A percentile compares a stretch with the other conserved stretches of the same genome.
phyloP scores from a whole-genome alignment of 2,113 vertebrate species.

The Myrmophylax atrothorax region DNA sequence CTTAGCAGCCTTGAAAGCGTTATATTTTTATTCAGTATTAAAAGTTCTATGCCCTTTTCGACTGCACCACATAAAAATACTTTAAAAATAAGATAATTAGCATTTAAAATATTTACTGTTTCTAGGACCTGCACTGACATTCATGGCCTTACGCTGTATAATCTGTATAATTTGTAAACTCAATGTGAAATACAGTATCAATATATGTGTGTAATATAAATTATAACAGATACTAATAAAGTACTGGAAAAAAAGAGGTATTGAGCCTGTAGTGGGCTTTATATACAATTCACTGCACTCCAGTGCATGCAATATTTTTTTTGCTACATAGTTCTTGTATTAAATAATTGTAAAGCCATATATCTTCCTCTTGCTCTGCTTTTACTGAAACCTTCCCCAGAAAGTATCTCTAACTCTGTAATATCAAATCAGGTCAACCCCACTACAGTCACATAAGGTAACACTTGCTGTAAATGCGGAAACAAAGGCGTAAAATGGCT shows the following conservation, averaged over 20 bases:
- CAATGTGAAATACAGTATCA: background rate
- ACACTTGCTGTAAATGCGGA: background rate
- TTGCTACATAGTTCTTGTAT: background rate
- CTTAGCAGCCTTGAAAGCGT: background rate
- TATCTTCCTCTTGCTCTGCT: background rate
- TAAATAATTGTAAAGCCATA: background rate
- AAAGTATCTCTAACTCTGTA: background rate
- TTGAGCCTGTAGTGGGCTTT: background rate
- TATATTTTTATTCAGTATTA: background rate
- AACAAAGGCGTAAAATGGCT: background rate
- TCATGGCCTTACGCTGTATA: background rate
- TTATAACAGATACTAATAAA: background rate
- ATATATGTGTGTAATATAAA: background rate
- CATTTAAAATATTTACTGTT: background rate
- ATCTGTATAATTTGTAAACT: background rate
- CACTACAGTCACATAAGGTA: background rate
- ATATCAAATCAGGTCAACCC: background rate
- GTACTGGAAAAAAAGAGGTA: background rate
- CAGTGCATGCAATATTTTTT: background rate
- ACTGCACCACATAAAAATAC: background rate
- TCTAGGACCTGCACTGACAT: background rate
- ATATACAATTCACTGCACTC: background rate
- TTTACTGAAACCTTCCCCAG: background rate
- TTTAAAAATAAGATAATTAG: background rate
- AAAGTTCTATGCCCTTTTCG: background rate